phyloP scores from a whole-genome alignment of 2,888 invertebrate genomes.

The Pycnomerus fuliginosus region DNA sequence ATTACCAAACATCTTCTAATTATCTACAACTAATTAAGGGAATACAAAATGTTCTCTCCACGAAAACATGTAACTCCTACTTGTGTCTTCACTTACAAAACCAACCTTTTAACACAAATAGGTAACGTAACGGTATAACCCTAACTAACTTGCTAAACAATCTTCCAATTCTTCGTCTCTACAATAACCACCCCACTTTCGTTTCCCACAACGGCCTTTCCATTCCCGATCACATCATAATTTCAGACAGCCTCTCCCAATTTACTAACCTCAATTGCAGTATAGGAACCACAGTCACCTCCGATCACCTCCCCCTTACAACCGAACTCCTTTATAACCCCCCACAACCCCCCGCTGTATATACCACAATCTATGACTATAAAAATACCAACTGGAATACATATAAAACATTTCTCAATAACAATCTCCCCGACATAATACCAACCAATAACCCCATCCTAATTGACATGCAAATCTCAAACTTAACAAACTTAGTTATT shows the following conservation, averaged over 20 bases:
- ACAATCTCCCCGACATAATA: background rate
- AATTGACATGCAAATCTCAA: background rate
- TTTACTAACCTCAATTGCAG: background rate
- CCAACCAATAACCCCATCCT: background rate
- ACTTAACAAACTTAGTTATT: background rate
- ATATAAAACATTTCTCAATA: background rate
- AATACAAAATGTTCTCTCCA: too few species aligned
- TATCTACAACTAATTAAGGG: too few species aligned
- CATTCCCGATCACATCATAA: background rate
- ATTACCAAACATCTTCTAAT: too few species aligned
- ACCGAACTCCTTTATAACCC: background rate
- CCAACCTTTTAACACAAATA: too few species aligned
- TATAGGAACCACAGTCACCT: background rate
- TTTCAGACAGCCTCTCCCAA: background rate
- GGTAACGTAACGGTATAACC: too few species aligned
- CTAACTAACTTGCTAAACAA: background rate
- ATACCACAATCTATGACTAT: too few species aligned
- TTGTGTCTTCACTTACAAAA: too few species aligned
- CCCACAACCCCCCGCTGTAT: too few species aligned
- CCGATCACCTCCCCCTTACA: background rate
- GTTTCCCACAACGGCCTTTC: background rate
- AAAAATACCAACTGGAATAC: constrained; percentile 1
- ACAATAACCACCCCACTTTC: background rate
- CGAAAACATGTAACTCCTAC: too few species aligned
- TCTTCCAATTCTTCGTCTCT: background rate